These are phyloP conservation scores for Empidonax alnorum DNA, from an alignment of 2,113 vertebrate species.

Conservation along the genomic window DNA sequence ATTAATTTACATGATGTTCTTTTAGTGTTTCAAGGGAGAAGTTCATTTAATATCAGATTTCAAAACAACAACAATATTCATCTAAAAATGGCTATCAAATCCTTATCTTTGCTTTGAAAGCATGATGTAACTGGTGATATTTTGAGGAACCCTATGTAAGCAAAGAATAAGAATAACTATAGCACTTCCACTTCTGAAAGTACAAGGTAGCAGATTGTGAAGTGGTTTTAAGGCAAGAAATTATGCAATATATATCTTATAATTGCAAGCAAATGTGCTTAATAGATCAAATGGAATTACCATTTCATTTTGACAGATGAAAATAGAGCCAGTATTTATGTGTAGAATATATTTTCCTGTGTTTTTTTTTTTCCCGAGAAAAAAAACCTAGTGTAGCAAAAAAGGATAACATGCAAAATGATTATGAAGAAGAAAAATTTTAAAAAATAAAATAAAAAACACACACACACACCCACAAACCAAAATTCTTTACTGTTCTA, in stretches of 20 bases:
- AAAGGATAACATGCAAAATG: not conserved
- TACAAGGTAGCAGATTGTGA: not conserved
- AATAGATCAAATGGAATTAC: not conserved
- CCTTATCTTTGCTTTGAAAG: not conserved
- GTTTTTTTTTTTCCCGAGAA: not conserved
- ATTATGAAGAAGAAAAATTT: not conserved
- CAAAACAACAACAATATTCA: not conserved
- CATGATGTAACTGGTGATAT: not conserved
- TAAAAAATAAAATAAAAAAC: too few species aligned
- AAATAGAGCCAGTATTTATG: not conserved
- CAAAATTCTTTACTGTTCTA: not conserved
- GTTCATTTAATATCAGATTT: not conserved
- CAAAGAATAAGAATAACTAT: not conserved
- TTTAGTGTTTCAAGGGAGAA: not conserved
- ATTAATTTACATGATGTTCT: not conserved
- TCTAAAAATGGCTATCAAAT: not conserved
- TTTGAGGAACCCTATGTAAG: not conserved
- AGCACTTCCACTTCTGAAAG: slow-evolving; percentile 3
- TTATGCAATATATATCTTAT: not conserved
- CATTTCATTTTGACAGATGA: not conserved
- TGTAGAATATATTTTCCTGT: not conserved
- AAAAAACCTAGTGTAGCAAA: not conserved
- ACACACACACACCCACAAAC: too few species aligned
- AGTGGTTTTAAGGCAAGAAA: not conserved
- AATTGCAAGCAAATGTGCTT: not conserved